Conservation (phyloP, 2,888 invertebrate species). For the Phlogophora meticulosa region DNA sequence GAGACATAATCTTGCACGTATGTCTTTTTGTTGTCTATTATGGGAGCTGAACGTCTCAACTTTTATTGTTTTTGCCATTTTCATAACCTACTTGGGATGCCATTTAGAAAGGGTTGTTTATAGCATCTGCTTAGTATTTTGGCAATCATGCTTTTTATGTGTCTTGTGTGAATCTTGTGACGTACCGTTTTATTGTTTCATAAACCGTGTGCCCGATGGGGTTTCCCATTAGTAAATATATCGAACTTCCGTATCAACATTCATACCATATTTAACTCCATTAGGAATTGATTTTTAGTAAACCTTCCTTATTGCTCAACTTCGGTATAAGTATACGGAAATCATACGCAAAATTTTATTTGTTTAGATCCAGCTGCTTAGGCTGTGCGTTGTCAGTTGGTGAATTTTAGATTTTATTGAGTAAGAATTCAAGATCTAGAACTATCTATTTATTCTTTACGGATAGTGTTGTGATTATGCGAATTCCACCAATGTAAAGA, state of each 20-base stretch:
- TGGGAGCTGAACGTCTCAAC: slow-evolving; percentile 76
- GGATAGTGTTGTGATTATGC: slow-evolving; percentile 51
- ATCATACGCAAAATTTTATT: too few species aligned
- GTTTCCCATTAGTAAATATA: too few species aligned
- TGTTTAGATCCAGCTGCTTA: too few species aligned
- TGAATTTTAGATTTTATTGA: too few species aligned
- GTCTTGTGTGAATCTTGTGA: slow-evolving; percentile 35
- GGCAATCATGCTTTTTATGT: slow-evolving; percentile 52
- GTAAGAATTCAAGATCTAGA: too few species aligned
- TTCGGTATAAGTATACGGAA: too few species aligned
- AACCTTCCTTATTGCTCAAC: too few species aligned
- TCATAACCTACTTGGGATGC: slow-evolving; percentile 74
- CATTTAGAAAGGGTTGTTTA: slow-evolving; percentile 70
- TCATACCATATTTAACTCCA: too few species aligned
- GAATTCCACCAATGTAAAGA: slow-evolving; percentile 65
- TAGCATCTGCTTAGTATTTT: slow-evolving; percentile 65
- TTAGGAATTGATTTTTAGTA: too few species aligned
- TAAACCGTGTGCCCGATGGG: not conserved
- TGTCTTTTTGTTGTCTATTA: slow-evolving; percentile 84
- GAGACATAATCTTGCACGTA: slow-evolving; percentile 84
- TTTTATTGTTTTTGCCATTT: slow-evolving; percentile 79
- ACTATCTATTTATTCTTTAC: slow-evolving; percentile 44
- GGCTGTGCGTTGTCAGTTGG: too few species aligned
- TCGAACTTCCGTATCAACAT: too few species aligned
- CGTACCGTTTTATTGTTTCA: slow-evolving; percentile 60